Percentiles rank a stretch among this genome's conserved stretches.
These are phyloP conservation scores for Notiomystis cincta DNA, from an alignment of 2,113 vertebrate genomes.

Conservation along the genomic window DNA sequence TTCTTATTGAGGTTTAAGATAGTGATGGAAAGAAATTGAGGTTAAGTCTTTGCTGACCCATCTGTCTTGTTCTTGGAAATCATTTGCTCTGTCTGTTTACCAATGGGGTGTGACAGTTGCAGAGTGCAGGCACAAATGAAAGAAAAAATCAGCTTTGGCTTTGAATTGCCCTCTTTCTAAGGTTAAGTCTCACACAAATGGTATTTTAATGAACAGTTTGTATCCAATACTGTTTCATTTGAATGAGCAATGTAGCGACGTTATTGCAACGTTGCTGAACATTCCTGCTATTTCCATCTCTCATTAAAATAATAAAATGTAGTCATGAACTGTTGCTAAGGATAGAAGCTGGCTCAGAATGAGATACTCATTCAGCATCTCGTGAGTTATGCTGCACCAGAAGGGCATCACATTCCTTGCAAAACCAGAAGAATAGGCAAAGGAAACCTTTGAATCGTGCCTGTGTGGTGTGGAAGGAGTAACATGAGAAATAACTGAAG, in stretches of 20 bases:
- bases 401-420: neutral
- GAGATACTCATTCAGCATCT: neutral
- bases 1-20: neutral
- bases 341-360: neutral
- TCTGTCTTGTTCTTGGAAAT: neutral
- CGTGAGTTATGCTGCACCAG: neutral
- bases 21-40: neutral
- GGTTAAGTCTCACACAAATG: slow-evolving; percentile 2
- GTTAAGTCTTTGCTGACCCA: neutral
- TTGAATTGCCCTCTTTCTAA: slow-evolving; percentile 1
- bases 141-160: neutral
- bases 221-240: slow-evolving; percentile 17
- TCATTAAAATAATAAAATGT: slow-evolving; percentile 22
- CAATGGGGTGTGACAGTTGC: neutral
- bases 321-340: neutral
- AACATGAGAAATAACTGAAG: neutral
- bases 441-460: neutral
- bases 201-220: slow-evolving; percentile 3
- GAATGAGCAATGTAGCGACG: neutral
- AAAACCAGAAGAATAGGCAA: neutral
- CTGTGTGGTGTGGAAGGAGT: neutral
- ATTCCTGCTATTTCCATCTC: neutral
- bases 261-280: neutral
- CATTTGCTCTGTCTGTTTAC: neutral
- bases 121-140: neutral